A percentile compares a stretch with the other conserved stretches of the same genome.
Conservation (phyloP, 2,888 invertebrate species). For the Sarcophaga caerulescens region DNA sequence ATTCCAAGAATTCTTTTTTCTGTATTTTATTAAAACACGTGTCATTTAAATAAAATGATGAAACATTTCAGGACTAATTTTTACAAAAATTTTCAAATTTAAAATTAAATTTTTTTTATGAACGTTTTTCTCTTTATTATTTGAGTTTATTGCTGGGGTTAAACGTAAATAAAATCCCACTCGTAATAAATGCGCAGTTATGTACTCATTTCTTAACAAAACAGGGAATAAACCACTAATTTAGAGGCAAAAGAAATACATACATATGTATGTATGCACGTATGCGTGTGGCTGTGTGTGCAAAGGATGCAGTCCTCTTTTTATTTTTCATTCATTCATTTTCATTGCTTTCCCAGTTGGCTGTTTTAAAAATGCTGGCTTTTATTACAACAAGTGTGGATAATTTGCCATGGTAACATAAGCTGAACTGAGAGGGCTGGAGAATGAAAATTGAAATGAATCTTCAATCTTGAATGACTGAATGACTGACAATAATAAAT, state of each 20-base stretch:
- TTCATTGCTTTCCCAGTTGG: slow-evolving; percentile 1
- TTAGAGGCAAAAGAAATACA: slow-evolving; percentile 18
- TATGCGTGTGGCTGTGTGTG: no score
- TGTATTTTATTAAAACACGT: no score
- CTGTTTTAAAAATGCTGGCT: slow-evolving; percentile 43
- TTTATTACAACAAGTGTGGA: slow-evolving; percentile 50
- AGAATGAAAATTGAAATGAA: no score
- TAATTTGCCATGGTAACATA: slow-evolving; percentile 57
- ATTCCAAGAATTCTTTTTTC: background rate
- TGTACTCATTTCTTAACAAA: slow-evolving; percentile 45
- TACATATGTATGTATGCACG: no score
- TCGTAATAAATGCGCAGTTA: slow-evolving; percentile 48
- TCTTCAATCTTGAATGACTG: no score
- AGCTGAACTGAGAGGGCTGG: slow-evolving; percentile 19
- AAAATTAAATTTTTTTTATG: no score
- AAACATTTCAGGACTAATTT: no score
- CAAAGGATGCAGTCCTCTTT: background rate
- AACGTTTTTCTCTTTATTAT: no score
- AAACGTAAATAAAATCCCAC: no score
- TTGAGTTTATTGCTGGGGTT: no score
- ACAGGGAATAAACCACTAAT: slow-evolving; percentile 36
- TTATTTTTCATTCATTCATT: background rate
- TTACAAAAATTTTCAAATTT: no score
- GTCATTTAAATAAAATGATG: no score
- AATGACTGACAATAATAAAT: slow-evolving; percentile 46